Base-by-base conservation (phyloP, 2,888 invertebrate species). In the Bhutanitis thaidina region DNA sequence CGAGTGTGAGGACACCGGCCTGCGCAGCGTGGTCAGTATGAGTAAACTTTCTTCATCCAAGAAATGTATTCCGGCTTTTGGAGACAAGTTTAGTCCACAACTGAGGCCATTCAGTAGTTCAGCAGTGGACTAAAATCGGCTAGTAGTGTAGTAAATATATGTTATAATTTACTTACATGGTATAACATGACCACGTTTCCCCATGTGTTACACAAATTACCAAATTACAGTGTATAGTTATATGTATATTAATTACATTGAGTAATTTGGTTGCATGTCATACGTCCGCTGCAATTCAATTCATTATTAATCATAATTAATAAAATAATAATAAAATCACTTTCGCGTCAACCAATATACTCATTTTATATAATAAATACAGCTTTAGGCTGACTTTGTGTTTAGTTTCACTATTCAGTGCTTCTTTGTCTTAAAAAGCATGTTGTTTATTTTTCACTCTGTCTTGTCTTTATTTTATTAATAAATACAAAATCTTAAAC, bases 361-460 rank as follows among this genome's bases (percentile, higher is more conserved):
- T 46, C 46, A 52, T 27, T 30, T 10, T 36, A 50, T 40, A 30
- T 13, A 10, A 47, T 40, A 53, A 58, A 53, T 49, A 1, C 37
- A 1, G 82, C 83, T 84, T 84, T 66, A 77, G 79, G 81, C 71
- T 80, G 76, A 77, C 71, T 63, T 71, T 65, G 64, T 62, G 54
- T 62, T 57, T 61, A 50, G 56, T 57, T 54, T 55, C 53, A 59
- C 38, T 43, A 27, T 36, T 32, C 10, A 20, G 7, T 27, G 49
- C 49, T 43, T 43, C 2, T 49, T 49, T 38, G 27, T 34, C 34
- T 4, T 34, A 7, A 27, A 30, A 3, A 34, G 43, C 49, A 32
- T 29, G 35, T 44, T 25, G 12, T 43, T 34, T 34, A n/a, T 32
- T 27, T 1, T 8, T 8, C 27, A 27, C 27, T 20, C 7, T 8